A percentile compares a stretch with the other conserved stretches of the same genome.
Evolutionary conservation across 2,888 invertebrate genomes (phyloP).

Genomic region (Coremacera marginata): DNA sequence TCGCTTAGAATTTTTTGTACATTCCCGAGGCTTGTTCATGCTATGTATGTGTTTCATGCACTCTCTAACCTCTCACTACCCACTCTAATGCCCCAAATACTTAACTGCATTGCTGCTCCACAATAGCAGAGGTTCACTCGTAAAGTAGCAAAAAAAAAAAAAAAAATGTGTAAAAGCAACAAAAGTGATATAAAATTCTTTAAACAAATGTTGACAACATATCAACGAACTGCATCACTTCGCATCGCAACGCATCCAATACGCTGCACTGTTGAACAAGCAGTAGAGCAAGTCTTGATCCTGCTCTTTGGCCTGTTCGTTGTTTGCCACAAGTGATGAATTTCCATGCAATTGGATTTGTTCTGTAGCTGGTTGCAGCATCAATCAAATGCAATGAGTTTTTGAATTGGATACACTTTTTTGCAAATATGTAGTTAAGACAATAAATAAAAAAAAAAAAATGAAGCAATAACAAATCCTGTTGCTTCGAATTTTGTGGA

Average conservation of each 20-base stretch:
- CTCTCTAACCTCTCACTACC: too few species aligned
- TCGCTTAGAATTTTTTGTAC: too few species aligned
- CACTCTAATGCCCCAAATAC: too few species aligned
- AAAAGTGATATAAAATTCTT: neutral
- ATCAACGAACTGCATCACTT: neutral
- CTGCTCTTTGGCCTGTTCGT: neutral
- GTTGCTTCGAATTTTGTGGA: neutral
- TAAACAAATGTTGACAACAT: constrained; percentile 27
- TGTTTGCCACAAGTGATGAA: constrained; percentile 19
- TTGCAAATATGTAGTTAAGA: neutral
- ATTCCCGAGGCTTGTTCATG: too few species aligned
- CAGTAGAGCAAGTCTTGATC: neutral
- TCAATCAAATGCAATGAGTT: constrained; percentile 35
- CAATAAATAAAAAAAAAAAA: neutral
- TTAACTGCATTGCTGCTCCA: neutral
- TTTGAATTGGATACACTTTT: constrained; percentile 27
- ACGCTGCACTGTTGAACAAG: neutral
- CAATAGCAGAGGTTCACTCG: neutral
- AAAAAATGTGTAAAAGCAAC: neutral
- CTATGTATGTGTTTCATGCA: too few species aligned
- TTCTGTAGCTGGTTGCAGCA: neutral
- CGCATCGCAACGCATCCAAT: neutral
- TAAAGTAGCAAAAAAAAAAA: neutral
- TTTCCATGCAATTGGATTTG: constrained; percentile 29
- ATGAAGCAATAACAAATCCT: neutral